Evolutionary conservation across 1,140 invertebrate species (phyloP), one percentile per base, ranked within the genome.

Genomic region (Vanessa tameamea): DNA sequence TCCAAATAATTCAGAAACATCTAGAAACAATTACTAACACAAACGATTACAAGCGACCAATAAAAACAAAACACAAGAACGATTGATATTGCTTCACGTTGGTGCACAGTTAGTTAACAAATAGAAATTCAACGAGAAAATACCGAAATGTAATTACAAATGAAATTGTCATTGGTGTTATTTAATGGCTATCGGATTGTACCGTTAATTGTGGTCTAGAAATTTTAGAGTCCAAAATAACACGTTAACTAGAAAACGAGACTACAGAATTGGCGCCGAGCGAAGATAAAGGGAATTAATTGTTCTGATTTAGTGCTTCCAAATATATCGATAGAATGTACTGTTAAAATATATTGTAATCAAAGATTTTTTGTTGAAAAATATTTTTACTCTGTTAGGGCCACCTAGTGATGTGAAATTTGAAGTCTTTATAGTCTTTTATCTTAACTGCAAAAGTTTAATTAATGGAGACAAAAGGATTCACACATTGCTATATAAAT

Each of bases 181-280:
- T 51, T 72, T 48, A 59, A 67, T 53, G 64, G 26, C 69, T 63
- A 64, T 71, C 47, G 48, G 47, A 70, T 51, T 50, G 47, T 63
- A 63, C 59, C 48, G 59, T 64, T 70, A 70, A 70, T 51, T 63
- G 59, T 59, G 69, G 63, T 64, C 63, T 48, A 64, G 63, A 69
- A 59, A 37, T 59, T 61, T 48, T 51, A 59, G 53, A 20, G 37
- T 23, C 59, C 15, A 59, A 69, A 69, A 69, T 53, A 69, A 69
- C 66, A 26, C 16, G 13, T 53, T 13, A 48, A 26, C 47, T 66
- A 26, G 9, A 47, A 16, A 47, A 68, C 20, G 15, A 31, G 51
- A 68, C 51, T 43, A 43, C 8, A 12, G 6, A 31, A 61, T 61
- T 61, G 57, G 50, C 50, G 53, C 53, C 67, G 59, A 16, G 23